Evolutionary conservation across 1,140 invertebrate species (phyloP), one percentile per base, ranked within the genome.

Genomic region (Wiebesia pumilae): DNA sequence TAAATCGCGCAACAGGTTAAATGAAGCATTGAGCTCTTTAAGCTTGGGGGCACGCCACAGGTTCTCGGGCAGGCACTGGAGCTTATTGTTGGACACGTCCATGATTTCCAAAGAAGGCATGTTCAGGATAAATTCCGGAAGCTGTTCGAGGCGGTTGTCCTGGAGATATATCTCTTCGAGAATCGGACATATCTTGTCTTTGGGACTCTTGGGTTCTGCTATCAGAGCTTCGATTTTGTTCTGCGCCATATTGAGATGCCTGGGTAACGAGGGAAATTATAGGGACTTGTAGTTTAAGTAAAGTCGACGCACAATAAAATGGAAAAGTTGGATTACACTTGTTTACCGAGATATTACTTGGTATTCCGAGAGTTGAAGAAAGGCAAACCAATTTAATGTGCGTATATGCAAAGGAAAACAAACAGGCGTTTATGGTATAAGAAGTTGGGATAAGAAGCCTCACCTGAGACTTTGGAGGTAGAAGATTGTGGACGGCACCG

Each of bases 31-130:
- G 21, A 99, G 92, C 92, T 99, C 98, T 85, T 97, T 96, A 40
- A 99, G 93, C 87, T 97, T 97, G 0, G 97, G 97, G 1, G 98
- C 95, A n/a, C 95, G 94, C 99, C 99, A 99, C 92, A 99, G 94
- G 85, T 96, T 96, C 77, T 96, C 95, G 0, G 98, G 98, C 58
- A 99, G 91, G 81, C 95, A 94, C 71, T 97, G 96, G n/a, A 99
- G 93, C 91, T 98, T 98, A 92, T 99, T 99, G 91, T 99, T 98
- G 0, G 98, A 98, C 0, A 98, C 95, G 92, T 99, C 98, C 88
- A 99, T 94, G 9, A 97, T 96, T 35, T 96, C 95, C 2, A 99
- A 93, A 0, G 95, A 93, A 0, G 98, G 97, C 67, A 99, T 94
- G 38, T 95, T 95, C 93, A 99, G 98, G 3, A 98, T 92, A 86